Conservation (phyloP, 2,888 invertebrate genomes). For the Nemotelus nigrinus region DNA sequence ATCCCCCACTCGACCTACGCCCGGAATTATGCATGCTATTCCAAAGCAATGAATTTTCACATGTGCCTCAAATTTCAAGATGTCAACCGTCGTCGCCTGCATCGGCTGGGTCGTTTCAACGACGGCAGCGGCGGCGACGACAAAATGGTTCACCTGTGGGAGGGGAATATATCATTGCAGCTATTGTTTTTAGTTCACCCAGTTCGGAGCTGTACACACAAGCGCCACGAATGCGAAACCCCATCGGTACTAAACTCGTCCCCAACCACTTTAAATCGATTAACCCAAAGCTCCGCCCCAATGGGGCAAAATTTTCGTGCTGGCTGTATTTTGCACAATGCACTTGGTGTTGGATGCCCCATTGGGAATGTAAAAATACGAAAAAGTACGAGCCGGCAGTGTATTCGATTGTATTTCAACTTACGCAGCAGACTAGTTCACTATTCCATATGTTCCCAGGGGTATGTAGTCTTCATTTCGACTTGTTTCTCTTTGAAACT, state of each 20-base stretch:
- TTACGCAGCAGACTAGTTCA: background rate
- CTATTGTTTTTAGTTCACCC: slow-evolving; percentile 2
- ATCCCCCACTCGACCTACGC: background rate
- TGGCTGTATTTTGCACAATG: too few relatives aligned
- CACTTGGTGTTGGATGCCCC: too few relatives aligned
- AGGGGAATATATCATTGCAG: background rate
- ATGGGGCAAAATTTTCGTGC: slow-evolving; percentile 14
- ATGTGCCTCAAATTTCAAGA: slow-evolving; percentile 31
- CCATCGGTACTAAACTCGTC: background rate
- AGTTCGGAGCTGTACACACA: background rate
- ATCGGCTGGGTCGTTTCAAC: too few relatives aligned
- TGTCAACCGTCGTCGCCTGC: slow-evolving; percentile 21
- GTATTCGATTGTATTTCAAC: too few relatives aligned
- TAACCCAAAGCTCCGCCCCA: slow-evolving; percentile 27
- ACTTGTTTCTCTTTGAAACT: background rate
- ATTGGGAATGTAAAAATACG: too few relatives aligned
- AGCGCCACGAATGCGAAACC: background rate
- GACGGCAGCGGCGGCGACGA: background rate
- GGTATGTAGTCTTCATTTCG: background rate
- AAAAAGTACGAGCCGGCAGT: too few relatives aligned
- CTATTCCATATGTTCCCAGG: background rate
- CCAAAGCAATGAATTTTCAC: background rate
- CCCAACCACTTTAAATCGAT: slow-evolving; percentile 24
- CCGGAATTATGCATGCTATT: background rate
- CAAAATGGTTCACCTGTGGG: slow-evolving; percentile 37